Evolutionary conservation across 2,797 vertebrate species (phyloP).

Genomic region (Bovichtus variegatus): DNA sequence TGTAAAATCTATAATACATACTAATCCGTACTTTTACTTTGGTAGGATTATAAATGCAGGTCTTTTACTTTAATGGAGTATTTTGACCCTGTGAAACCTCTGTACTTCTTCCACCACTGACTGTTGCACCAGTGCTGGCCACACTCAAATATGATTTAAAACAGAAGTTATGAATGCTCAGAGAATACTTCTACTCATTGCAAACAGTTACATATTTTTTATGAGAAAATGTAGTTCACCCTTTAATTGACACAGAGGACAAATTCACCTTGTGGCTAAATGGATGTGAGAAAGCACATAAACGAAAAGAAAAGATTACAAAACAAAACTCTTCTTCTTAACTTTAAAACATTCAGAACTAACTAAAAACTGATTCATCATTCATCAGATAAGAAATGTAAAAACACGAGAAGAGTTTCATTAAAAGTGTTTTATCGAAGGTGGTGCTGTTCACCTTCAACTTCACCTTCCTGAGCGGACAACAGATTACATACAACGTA

Average conservation of each 20-base stretch:
- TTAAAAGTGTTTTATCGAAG: too few species aligned
- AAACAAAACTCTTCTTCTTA: neutral
- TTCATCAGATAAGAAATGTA: neutral
- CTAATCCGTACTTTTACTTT: neutral
- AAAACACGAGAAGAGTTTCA: neutral
- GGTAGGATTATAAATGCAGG: neutral
- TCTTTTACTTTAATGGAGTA: neutral
- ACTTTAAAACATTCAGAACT: neutral
- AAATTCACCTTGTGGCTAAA: neutral
- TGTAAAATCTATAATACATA: neutral
- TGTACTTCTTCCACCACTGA: neutral
- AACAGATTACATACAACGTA: neutral
- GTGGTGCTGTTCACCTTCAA: too few species aligned
- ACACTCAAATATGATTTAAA: too few species aligned
- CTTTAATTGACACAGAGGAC: neutral
- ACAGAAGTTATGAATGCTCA: neutral
- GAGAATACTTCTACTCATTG: neutral
- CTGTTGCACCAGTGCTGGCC: neutral
- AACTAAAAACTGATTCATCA: neutral
- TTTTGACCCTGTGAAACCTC: neutral
- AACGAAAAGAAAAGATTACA: too few species aligned
- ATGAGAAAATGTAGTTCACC: neutral
- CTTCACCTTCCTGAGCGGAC: neutral
- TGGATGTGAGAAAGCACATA: neutral
- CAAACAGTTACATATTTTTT: too few species aligned